These are phyloP conservation scores for Antechinus flavipes DNA, from an alignment of 2,113 vertebrate species.

Conservation along the genomic window DNA sequence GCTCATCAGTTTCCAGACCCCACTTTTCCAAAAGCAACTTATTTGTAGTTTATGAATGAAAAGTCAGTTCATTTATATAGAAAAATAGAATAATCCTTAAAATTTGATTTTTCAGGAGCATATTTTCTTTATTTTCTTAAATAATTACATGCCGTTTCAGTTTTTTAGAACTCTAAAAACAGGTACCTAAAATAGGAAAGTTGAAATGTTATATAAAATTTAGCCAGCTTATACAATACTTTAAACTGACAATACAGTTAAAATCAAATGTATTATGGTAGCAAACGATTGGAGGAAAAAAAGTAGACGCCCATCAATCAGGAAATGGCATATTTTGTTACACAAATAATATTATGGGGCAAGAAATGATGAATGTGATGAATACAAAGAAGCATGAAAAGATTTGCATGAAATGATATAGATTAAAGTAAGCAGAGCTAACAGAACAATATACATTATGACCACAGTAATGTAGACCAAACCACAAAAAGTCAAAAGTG, in stretches of 20 bases:
- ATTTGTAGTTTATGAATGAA: background rate
- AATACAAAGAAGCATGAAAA: background rate
- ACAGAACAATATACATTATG: background rate
- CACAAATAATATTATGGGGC: background rate
- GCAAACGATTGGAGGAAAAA: background rate
- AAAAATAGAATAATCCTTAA: background rate
- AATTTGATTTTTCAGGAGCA: background rate
- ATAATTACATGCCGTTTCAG: background rate
- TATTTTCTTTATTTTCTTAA: background rate
- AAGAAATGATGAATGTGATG: background rate
- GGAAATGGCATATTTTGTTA: background rate
- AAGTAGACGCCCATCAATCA: background rate
- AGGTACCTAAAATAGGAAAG: background rate
- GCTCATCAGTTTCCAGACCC: background rate
- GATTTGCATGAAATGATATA: background rate
- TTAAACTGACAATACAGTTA: background rate
- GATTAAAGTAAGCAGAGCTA: background rate
- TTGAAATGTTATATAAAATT: background rate
- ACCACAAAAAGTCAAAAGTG: background rate
- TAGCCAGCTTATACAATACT: background rate
- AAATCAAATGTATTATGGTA: background rate
- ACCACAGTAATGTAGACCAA: background rate
- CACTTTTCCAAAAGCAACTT: background rate
- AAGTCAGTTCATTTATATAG: background rate
- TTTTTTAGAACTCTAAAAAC: background rate